Evolutionary conservation across 2,888 invertebrate species (phyloP), one percentile per base, ranked within the genome.

Genomic region (Sinotaia quadrata): DNA sequence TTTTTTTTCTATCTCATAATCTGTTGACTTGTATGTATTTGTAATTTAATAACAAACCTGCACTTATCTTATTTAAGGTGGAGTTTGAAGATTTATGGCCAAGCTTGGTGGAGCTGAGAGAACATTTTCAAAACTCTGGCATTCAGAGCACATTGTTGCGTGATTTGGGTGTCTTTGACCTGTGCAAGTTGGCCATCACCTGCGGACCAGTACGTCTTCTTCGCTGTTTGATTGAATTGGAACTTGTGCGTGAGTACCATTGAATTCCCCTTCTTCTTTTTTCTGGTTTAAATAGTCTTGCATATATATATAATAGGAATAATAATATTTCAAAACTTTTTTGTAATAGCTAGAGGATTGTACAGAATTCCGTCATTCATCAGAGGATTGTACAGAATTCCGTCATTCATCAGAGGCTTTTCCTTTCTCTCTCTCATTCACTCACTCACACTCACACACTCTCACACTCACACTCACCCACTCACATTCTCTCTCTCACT

Each of bases 51-150:
- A n/a, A n/a, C n/a, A n/a, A n/a, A n/a, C n/a, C n/a, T n/a, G n/a
- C n/a, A n/a, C n/a, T n/a, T n/a, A n/a, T n/a, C n/a, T 37, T 24
- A 33, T 47, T 69, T 2, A 33, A 62, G 24, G 74, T 83, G 29
- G 67, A 72, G 18, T 84, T 83, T 73, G 65, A 74, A 18, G 75
- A 77, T 5, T 61, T 84, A 37, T 84, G 84, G 84, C 82, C 79
- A 3, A 69, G 71, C 18, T 71, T 75, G 2, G 37, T 21, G 2
- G 74, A 73, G 18, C 72, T 84, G 10, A 62, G 59, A 18, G 75
- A 76, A 8, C 69, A 65, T 31, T 52, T 73, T 36, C 63, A 68
- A 73, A 76, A 71, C 60, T 69, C 67, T 24, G 72, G 72, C 29
- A 68, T 73, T n/a, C 73, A 73, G 51, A 49, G 67, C 33, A 73